Base-by-base conservation (phyloP, 2,797 vertebrate genomes). In the Adelosebastes latens region DNA sequence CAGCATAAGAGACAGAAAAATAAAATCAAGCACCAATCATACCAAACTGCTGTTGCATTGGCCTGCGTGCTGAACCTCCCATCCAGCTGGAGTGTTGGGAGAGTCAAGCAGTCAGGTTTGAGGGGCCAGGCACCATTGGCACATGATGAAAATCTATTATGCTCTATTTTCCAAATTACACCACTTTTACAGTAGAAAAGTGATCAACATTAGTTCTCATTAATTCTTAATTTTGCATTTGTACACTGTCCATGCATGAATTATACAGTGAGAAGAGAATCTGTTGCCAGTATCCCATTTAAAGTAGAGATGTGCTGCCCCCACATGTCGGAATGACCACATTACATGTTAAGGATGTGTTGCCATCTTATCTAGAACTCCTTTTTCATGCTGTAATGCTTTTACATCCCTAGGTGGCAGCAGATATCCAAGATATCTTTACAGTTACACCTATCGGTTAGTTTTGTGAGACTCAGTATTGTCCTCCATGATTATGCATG, bases 381-480 rank as follows among this genome's bases (percentile, higher is more conserved):
- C 4, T 2, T 67, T 77, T 72, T 5, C 9, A 29, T 81, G 81
- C 29, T 64, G 20, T 77, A 13, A 55, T 42, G 55, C 24, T 68
- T 72, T 62, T 59, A 12, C 1, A 67, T 63, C 93, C 5, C 77
- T 88, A 92, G 94, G 59, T 92, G 93, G 92, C 89, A 92, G 94
- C 90, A 95, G 59, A 89, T 86, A 77, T 62, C 69, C n/a, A 55
- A 49, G 5, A 53, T 78, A 16, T 27, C 18, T 63, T 79, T 53
- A 34, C 4, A 68, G 11, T 31, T 4, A 1, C 25, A 16, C 10
- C 61, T 63, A 2, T 3, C 4, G 49, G 25, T 27, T 49, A 13
- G 2, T 67, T 75, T 53, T 8, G 4, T 29, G 46, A 32, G 12
- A 18, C 5, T 78, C 1, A 58, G 12, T 10, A 49, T 31, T 46